phyloP scores from a whole-genome alignment of 1,140 invertebrate species.

The Rhynchophorus ferrugineus region DNA sequence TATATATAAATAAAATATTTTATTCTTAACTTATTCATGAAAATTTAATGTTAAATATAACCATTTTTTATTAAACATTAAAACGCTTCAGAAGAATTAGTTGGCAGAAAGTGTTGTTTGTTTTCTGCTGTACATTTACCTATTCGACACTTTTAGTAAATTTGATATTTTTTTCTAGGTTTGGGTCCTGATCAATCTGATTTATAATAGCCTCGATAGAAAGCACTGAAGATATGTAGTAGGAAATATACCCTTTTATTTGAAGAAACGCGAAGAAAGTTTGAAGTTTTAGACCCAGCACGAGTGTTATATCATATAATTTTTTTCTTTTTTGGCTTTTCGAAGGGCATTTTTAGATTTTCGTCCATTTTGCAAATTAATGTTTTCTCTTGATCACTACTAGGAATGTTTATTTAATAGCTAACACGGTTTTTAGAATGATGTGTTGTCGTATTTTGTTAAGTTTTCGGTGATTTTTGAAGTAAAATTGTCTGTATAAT shows the following conservation, averaged over 20 bases:
- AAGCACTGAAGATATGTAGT: slow-evolving; percentile 12
- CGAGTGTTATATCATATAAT: background rate
- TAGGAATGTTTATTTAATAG: background rate
- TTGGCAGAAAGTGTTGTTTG: too few relatives aligned
- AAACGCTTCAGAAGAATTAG: too few relatives aligned
- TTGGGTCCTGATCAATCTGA: slow-evolving; percentile 39
- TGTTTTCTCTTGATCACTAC: background rate
- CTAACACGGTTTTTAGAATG: background rate
- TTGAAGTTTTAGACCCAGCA: background rate
- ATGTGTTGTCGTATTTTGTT: background rate
- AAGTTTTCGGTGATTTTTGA: background rate
- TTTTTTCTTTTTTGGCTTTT: background rate
- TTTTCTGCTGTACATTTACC: too few relatives aligned
- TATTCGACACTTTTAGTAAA: too few relatives aligned
- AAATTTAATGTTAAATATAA: too few relatives aligned
- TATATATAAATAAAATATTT: too few relatives aligned
- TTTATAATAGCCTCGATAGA: slow-evolving; percentile 26
- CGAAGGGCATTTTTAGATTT: background rate
- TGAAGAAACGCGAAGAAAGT: background rate
- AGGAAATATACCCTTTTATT: background rate
- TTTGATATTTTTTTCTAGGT: slow-evolving; percentile 30
- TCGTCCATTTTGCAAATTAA: too few relatives aligned
- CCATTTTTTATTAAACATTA: too few relatives aligned
- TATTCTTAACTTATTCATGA: too few relatives aligned
- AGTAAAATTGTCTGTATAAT: background rate